Evolutionary conservation across 2,797 vertebrate species (phyloP).

Genomic region (Smutsia gigantea): DNA sequence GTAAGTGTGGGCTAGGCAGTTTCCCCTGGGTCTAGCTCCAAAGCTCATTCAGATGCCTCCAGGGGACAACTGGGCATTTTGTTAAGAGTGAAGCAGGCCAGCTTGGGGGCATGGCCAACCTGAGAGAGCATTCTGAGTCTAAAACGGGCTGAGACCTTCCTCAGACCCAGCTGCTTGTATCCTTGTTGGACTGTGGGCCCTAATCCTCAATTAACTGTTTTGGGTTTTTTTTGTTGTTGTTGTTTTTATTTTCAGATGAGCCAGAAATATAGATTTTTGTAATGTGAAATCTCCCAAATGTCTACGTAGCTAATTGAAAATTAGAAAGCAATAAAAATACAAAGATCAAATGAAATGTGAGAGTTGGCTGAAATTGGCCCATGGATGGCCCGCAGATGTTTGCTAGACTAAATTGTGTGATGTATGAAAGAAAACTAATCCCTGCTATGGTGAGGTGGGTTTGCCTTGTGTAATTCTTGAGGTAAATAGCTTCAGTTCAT

Average conservation of each 20-base stretch:
- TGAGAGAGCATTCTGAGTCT: neutral
- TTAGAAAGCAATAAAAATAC: neutral
- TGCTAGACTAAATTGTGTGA: neutral
- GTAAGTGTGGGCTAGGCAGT: neutral
- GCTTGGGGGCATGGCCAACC: neutral
- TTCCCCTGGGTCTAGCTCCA: neutral
- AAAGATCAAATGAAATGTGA: neutral
- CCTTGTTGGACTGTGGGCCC: neutral
- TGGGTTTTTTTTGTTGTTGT: neutral
- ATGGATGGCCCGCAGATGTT: neutral
- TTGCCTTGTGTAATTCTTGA: neutral
- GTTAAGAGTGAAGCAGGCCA: neutral
- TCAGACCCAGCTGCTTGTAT: conserved; percentile 25
- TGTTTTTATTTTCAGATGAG: neutral
- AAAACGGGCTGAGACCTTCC: neutral
- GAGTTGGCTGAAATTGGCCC: neutral
- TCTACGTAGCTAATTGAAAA: neutral
- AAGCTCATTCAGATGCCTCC: neutral
- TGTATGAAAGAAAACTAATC: neutral
- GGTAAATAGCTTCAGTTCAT: neutral
- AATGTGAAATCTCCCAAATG: neutral
- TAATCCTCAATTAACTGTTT: neutral
- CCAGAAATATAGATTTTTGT: neutral
- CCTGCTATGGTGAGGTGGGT: neutral
- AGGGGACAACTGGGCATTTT: neutral